These are phyloP conservation scores for Euwallacea fornicatus DNA, from an alignment of 1,140 invertebrate species.

Conservation along the genomic window DNA sequence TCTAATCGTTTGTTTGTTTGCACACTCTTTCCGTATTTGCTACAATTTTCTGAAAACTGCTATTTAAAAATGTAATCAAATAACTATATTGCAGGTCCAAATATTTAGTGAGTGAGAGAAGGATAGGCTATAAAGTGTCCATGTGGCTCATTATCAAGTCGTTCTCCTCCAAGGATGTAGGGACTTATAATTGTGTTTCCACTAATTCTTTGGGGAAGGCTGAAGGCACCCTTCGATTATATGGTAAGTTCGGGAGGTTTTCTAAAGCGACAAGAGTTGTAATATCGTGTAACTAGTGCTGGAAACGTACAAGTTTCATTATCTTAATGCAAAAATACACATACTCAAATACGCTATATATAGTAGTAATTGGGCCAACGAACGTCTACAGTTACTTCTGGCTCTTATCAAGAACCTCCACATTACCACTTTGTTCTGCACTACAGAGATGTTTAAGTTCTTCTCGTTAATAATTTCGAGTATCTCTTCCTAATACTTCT, in stretches of 20 bases:
- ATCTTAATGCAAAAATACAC: background rate
- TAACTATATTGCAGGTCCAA: conserved; percentile 64
- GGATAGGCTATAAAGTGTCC: conserved; percentile 76
- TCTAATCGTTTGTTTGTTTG: too few species aligned
- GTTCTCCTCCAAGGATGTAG: conserved; percentile 78
- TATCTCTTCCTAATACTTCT: conserved; percentile 24
- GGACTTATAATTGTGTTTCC: conserved; percentile 88
- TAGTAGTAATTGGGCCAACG: background rate
- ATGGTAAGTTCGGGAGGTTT: conserved; percentile 65
- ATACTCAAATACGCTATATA: background rate
- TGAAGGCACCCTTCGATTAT: conserved; percentile 79
- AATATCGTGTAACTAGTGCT: too few species aligned
- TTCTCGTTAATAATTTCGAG: conserved; percentile 37
- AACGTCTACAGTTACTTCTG: conserved; percentile 4
- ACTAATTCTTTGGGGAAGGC: conserved; percentile 86
- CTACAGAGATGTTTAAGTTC: conserved; percentile 38
- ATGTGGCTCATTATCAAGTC: conserved; percentile 81
- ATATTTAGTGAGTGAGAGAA: conserved; percentile 78
- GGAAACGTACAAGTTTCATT: too few species aligned
- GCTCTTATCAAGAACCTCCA: conserved; percentile 37
- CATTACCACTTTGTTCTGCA: conserved; percentile 32
- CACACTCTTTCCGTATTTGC: too few species aligned
- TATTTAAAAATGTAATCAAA: too few species aligned
- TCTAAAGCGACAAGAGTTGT: too few species aligned
- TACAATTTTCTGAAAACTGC: too few species aligned